Conservation (phyloP, 2,113 vertebrate genomes). For the Podarcis raffonei region DNA sequence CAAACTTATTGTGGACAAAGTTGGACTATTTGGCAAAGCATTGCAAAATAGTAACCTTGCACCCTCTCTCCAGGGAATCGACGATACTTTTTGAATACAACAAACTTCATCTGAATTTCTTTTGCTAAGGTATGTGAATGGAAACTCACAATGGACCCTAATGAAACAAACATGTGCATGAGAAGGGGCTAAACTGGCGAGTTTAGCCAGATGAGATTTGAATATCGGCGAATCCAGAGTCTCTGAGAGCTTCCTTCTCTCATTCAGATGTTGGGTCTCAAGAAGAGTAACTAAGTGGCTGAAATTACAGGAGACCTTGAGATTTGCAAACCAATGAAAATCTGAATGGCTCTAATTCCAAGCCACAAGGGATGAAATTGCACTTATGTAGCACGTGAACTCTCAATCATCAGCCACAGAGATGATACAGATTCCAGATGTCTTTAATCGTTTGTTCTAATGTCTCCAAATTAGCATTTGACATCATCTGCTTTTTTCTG, state of each 20-base stretch:
- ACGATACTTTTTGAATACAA: not conserved
- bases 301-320: conserved; percentile 23
- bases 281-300: not conserved
- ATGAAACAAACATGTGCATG: not conserved
- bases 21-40: not conserved
- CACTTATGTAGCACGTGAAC: not conserved
- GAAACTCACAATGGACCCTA: not conserved
- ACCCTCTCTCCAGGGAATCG: not conserved
- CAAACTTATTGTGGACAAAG: not conserved
- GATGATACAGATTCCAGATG: conserved; percentile 36
- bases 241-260: not conserved
- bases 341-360: conserved; percentile 38
- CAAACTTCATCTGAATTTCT: not conserved
- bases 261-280: not conserved
- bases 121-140: not conserved
- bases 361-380: conserved; percentile 46
- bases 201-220: not conserved
- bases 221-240: not conserved
- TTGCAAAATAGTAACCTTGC: not conserved
- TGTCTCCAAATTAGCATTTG: conserved; percentile 42
- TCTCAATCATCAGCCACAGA: conserved; percentile 12
- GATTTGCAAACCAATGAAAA: conserved; percentile 20
- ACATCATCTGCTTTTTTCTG: conserved; percentile 22
- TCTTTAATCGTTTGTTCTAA: conserved; percentile 48
- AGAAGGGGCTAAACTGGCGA: not conserved